These are phyloP conservation scores for Drosophila kepulauana DNA, from an alignment of 1,140 invertebrate species.

Conservation along the genomic window DNA sequence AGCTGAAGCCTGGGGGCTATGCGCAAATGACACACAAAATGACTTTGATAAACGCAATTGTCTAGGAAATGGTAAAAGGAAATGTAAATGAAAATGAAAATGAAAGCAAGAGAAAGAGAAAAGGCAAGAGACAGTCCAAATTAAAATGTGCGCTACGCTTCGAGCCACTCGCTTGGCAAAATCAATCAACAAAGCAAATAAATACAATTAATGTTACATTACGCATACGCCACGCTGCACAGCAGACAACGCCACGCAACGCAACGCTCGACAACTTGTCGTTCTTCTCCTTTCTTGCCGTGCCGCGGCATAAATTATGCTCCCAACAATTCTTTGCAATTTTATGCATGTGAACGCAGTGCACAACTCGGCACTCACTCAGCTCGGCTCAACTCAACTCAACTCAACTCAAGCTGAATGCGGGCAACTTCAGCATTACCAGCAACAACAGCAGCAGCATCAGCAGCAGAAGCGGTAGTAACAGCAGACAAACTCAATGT, in stretches of 20 bases:
- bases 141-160: conserved; percentile 38
- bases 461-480: background rate
- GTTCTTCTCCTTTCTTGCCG: background rate
- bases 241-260: background rate
- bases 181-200: conserved; percentile 80
- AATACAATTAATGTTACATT: conserved; percentile 81
- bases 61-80: conserved; percentile 47
- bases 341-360: conserved; percentile 71
- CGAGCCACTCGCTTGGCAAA: conserved; percentile 32
- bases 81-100: conserved; percentile 34
- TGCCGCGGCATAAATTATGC: conserved; percentile 58
- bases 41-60: conserved; percentile 80
- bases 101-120: background rate
- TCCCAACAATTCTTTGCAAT: conserved; percentile 61
- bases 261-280: background rate
- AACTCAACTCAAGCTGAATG: no score
- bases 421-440: background rate
- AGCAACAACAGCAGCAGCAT: background rate
- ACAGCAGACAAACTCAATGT: conserved; percentile 16
- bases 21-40: conserved; percentile 57
- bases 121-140: conserved; percentile 12
- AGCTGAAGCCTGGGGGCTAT: conserved; percentile 27
- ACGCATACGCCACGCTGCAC: conserved; percentile 66
- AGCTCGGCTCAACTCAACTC: background rate
- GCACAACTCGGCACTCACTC: conserved; percentile 20